phyloP scores from a whole-genome alignment of 2,113 vertebrate genomes.

The Potamarius usumacintae region DNA sequence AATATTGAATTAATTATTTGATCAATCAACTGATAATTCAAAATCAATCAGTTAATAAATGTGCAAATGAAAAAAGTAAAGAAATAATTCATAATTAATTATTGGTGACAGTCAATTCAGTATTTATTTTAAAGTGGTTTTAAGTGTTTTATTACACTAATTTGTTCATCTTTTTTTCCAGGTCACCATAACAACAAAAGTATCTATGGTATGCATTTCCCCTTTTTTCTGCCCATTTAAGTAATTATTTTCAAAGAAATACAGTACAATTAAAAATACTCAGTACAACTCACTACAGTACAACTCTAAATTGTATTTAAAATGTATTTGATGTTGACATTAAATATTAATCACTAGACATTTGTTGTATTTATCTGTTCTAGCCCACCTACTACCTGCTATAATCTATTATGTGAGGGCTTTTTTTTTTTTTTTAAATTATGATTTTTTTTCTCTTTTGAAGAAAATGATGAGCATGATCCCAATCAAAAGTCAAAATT shows the following conservation, averaged over 20 bases:
- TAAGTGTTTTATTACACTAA: neutral
- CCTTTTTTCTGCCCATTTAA: neutral
- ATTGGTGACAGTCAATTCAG: neutral
- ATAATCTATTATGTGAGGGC: neutral
- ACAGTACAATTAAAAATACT: neutral
- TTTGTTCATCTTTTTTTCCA: slow-evolving; percentile 31
- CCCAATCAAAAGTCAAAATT: slow-evolving; percentile 4
- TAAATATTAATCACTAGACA: neutral
- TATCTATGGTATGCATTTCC: slow-evolving; percentile 63
- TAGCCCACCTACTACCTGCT: neutral
- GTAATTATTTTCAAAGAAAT: neutral
- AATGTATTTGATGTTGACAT: neutral
- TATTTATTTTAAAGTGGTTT: neutral
- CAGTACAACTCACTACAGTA: neutral
- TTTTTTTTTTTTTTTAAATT: neutral
- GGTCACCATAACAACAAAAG: slow-evolving; percentile 10
- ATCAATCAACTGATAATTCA: neutral
- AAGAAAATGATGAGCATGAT: slow-evolving; percentile 64
- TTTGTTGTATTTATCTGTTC: neutral
- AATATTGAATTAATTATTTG: neutral
- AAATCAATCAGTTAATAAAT: neutral
- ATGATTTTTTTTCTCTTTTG: neutral
- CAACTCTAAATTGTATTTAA: neutral
- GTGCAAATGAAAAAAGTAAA: neutral
- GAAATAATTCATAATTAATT: neutral